A percentile compares a stretch with the other conserved stretches of the same genome.
Evolutionary conservation across 2,113 vertebrate genomes (phyloP).

Genomic region (Passer montanus): DNA sequence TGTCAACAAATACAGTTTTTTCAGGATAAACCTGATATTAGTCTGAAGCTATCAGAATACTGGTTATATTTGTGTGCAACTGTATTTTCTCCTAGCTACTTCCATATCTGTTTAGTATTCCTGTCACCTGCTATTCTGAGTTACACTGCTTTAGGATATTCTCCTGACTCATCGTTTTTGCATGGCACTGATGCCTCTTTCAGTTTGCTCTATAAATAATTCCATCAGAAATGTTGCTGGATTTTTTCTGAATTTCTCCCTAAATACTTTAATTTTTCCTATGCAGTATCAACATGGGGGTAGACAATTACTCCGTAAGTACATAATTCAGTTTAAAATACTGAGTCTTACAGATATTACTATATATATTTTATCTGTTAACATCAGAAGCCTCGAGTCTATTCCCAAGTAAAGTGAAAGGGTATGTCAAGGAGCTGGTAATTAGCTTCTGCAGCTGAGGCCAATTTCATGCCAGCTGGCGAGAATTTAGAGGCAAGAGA

Average conservation of each 20-base stretch:
- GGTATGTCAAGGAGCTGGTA: constrained; percentile 10
- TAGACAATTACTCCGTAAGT: background rate
- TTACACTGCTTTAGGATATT: background rate
- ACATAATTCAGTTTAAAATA: background rate
- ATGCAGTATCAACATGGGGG: background rate
- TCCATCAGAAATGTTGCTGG: background rate
- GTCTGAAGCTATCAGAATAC: background rate
- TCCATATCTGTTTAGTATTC: background rate
- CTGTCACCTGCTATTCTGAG: background rate
- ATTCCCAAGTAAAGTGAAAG: background rate
- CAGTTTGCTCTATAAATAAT: background rate
- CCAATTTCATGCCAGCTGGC: constrained; percentile 40
- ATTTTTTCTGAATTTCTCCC: background rate
- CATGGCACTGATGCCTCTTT: background rate
- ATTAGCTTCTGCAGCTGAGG: constrained; percentile 47
- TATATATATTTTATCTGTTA: background rate
- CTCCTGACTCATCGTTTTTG: constrained; percentile 18
- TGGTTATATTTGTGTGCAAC: background rate
- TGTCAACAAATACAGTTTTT: background rate
- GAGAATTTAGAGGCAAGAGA: background rate
- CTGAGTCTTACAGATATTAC: background rate
- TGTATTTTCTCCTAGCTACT: background rate
- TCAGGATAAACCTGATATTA: background rate
- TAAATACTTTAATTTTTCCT: background rate
- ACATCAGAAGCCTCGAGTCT: background rate